Evolutionary conservation across 2,888 invertebrate species (phyloP).

Genomic region (Congeria kusceri): DNA sequence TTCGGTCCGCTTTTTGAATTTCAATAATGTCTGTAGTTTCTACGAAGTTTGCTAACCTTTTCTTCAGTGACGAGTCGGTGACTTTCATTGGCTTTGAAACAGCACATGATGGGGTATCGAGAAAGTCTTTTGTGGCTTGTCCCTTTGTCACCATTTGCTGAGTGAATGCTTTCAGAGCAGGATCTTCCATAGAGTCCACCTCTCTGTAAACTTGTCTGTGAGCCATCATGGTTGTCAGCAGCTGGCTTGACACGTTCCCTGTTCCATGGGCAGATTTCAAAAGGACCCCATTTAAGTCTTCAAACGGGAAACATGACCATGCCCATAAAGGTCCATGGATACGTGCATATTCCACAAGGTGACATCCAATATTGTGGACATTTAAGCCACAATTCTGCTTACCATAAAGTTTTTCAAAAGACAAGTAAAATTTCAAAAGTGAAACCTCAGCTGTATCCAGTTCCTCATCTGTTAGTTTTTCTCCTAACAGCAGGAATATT

Average conservation of each 20-base stretch:
- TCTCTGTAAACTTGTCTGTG: not conserved
- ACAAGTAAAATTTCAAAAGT: not conserved
- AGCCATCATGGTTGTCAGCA: not conserved
- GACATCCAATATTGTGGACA: constrained; percentile 25
- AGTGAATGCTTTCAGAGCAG: constrained; percentile 13
- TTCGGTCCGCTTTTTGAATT: too few relatives aligned
- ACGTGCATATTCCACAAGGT: constrained; percentile 26
- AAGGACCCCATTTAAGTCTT: constrained; percentile 24
- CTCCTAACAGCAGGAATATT: constrained; percentile 15
- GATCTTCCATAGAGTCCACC: not conserved
- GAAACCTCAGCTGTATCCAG: not conserved
- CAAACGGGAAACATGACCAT: constrained; percentile 45
- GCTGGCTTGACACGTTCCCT: constrained; percentile 12
- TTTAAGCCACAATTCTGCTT: constrained; percentile 14
- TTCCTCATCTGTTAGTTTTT: not conserved
- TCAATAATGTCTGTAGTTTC: too few relatives aligned
- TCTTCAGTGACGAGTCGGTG: too few relatives aligned
- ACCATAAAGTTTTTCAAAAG: constrained; percentile 8
- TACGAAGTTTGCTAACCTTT: too few relatives aligned
- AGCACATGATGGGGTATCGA: too few relatives aligned
- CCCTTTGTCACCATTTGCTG: constrained; percentile 12
- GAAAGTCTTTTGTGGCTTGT: not conserved
- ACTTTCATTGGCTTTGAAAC: too few relatives aligned
- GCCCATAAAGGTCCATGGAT: constrained; percentile 37
- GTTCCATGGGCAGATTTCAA: constrained; percentile 24